A percentile compares a stretch with the other conserved stretches of the same genome.
Evolutionary conservation across 2,888 invertebrate genomes (phyloP).

Genomic region (Hypselothyrea guttata): DNA sequence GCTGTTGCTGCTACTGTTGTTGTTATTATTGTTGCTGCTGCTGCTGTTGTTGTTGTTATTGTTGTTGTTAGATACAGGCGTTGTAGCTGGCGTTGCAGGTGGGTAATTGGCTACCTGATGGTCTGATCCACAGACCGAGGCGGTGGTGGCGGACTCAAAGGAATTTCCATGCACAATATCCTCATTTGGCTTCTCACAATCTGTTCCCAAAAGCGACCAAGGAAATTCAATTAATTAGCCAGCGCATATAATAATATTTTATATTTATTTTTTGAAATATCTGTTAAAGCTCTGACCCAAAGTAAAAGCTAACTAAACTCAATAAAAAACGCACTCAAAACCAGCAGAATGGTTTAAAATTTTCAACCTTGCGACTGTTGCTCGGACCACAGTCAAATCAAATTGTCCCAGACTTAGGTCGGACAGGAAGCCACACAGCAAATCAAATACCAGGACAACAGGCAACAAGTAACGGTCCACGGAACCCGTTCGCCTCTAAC

Average conservation of each 20-base stretch:
- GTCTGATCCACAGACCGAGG: conserved; percentile 80
- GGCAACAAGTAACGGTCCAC: conserved; percentile 19
- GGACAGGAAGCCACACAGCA: conserved; percentile 42
- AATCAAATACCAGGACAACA: conserved; percentile 5
- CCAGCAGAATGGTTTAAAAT: conserved; percentile 18
- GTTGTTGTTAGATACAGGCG: conserved; percentile 54
- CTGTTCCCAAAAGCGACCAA: conserved; percentile 31
- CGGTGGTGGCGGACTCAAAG: conserved; percentile 73
- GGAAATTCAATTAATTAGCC: conserved; percentile 46
- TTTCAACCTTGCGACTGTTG: conserved; percentile 32
- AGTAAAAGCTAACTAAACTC: conserved; percentile 64
- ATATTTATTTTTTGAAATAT: conserved; percentile 5
- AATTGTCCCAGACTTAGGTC: conserved; percentile 39
- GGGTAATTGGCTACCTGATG: conserved; percentile 80
- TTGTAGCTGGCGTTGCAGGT: conserved; percentile 56
- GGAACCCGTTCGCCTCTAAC: conserved; percentile 39
- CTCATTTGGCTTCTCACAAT: conserved; percentile 79
- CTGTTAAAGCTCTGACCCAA: conserved; percentile 34
- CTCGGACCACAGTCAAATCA: conserved; percentile 33
- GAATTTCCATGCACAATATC: conserved; percentile 74
- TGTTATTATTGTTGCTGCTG: conserved; percentile 61
- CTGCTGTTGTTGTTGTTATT: conserved; percentile 32
- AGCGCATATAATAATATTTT: conserved; percentile 10
- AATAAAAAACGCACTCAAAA: conserved; percentile 56
- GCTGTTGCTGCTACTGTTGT: conserved; percentile 32